Base-by-base conservation (phyloP, 2,888 invertebrate species). In the Sphaeridia pumilis region DNA sequence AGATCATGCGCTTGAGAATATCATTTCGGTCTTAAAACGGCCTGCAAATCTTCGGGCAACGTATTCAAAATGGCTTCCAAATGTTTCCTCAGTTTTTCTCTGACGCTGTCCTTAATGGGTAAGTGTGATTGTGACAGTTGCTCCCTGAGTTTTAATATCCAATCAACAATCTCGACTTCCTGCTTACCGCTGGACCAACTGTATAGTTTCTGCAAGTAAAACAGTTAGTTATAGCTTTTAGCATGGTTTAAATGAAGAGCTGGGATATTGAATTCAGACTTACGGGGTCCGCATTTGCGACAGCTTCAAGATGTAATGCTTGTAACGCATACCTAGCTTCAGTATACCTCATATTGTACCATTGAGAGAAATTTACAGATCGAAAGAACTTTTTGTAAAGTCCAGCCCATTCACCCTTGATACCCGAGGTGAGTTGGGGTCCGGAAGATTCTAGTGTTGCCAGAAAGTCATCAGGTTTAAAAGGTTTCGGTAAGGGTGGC, bases 351-450 rank as follows among this genome's bases (percentile, higher is more conserved):
- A 81, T 79, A 67, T 89, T 85, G 68, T 89, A 93, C 98, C 98
- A 98, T n/a, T 88, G 87, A 65, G 86, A 86, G 71, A 99, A 98
- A 71, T 97, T 98, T 0, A 87, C 83, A 42, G 90, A 89, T 52
- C 83, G 78, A 68, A 95, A 89, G 71, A 97, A 98, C 64, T 82
- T 79, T 65, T 80, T 79, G 68, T 97, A 97, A 7, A 97, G 72
- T 0, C 90, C 93, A 61, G 84, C 84, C 97, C 97, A 98, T 70
- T 98, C 94, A 0, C 98, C 98, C 74, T 93, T 95, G 44, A 95
- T 81, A 0, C 87, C 89, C 12, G 89, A 87, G 0, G 97, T 98
- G 41, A 98, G 73, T 67, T 95, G 93, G 12, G 98, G 98, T 1
- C 97, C 97, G 0, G 87, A 83, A 55, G 83, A 81, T 65, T 89